Evolutionary conservation across 2,888 invertebrate genomes (phyloP).

Genomic region (Parnassius mnemosyne): DNA sequence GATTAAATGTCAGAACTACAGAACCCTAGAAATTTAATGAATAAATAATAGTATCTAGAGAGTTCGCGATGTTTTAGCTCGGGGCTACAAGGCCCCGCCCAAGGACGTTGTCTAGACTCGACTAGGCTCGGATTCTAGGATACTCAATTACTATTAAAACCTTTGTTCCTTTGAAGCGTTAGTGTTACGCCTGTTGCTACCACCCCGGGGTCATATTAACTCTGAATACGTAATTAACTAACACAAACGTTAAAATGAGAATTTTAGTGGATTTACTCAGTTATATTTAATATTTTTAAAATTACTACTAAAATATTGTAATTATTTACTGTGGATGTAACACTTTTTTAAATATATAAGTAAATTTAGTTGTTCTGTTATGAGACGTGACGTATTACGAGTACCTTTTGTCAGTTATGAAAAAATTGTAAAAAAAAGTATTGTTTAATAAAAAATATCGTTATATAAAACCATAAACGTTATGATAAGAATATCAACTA

Average conservation of each 20-base stretch:
- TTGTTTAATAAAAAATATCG: too few relatives aligned
- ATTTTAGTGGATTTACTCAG: neutral
- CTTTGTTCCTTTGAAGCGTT: slow-evolving; percentile 23
- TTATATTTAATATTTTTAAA: too few relatives aligned
- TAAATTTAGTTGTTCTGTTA: too few relatives aligned
- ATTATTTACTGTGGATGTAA: too few relatives aligned
- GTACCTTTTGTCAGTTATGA: too few relatives aligned
- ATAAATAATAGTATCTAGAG: slow-evolving; percentile 31
- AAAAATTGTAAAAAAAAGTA: too few relatives aligned
- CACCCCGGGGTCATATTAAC: slow-evolving; percentile 6
- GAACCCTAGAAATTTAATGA: slow-evolving; percentile 29
- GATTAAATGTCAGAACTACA: slow-evolving; percentile 18
- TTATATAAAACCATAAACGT: too few relatives aligned
- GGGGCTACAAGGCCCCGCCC: slow-evolving; percentile 40
- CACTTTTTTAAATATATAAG: too few relatives aligned
- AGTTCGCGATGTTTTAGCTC: slow-evolving; percentile 28
- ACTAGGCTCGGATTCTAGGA: slow-evolving; percentile 27
- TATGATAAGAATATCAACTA: too few relatives aligned
- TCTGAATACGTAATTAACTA: slow-evolving; percentile 15
- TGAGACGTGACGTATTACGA: too few relatives aligned
- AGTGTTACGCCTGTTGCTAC: slow-evolving; percentile 5
- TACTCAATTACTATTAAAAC: slow-evolving; percentile 42
- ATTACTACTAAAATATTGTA: too few relatives aligned
- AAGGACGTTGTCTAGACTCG: slow-evolving; percentile 52
- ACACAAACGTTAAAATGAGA: neutral